Base-by-base conservation (phyloP, 2,113 vertebrate species). In the Pelecanoides urinatrix region DNA sequence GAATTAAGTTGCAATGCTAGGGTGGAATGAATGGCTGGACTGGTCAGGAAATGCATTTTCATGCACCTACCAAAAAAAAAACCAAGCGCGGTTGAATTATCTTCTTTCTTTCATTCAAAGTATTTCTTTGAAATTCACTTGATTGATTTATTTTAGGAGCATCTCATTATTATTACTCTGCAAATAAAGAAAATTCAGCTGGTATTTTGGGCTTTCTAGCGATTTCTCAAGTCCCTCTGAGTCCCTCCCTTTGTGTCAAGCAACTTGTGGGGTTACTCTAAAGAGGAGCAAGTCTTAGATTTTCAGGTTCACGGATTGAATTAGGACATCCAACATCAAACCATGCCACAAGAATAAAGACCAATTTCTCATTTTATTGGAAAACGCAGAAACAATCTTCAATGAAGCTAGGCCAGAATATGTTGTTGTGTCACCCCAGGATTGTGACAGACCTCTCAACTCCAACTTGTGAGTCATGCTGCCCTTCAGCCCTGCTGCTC, bases 41-140 rank as follows among this genome's bases (percentile, higher is more conserved):
- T 19, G 20, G 32, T n/a, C 58, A 63, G 52, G 23, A 79, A 79
- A 63, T 58, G 34, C 26, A 72, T n/a, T 58, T 96, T 47, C 11
- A 50, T 40, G 13, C 15, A 87, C 18, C 27, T 42, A 23, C 6
- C 75, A 59, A 5, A 9, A 59, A 67, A 61, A 53, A 56, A 62
- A n/a, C n/a, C n/a, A n/a, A 19, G 0, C 19, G 7, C 6, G 2
- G 17, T 23, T 38, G 30, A 72, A 70, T 53, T 17, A 1, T n/a
- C 7, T 66, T 55, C 36, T 47, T 56, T 20, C 23, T 36, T 21
- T 10, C 2, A n/a, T 44, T 34, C 1, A 10, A 58, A 68, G 2
- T 23, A n/a, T 77, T 70, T 70, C 14, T 70, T 29, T 71, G 8
- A 52, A 78, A 81, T 40, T 80, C 10, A 40, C 0, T 1, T 16